Conservation (phyloP, 2,113 vertebrate species). For the Rostratula benghalensis region DNA sequence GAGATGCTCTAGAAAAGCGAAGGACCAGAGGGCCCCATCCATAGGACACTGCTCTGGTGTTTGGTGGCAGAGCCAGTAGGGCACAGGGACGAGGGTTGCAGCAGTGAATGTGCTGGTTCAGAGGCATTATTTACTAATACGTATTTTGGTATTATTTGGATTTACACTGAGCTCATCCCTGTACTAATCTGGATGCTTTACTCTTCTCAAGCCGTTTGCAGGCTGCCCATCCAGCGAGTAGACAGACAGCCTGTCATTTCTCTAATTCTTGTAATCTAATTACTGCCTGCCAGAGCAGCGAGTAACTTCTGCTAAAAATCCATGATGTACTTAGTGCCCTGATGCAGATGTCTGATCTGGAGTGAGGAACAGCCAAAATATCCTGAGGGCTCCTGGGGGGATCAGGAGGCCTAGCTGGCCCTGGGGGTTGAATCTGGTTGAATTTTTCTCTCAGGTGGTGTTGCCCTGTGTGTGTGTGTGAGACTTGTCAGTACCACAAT, state of each 20-base stretch:
- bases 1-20: neutral
- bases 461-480: neutral
- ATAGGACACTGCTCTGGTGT: neutral
- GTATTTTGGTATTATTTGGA: conserved; percentile 32
- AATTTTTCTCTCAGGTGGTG: neutral
- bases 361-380: neutral
- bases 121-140: conserved; percentile 23
- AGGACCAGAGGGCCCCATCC: neutral
- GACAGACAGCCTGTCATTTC: conserved; percentile 38
- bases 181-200: conserved; percentile 31
- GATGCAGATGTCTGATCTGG: neutral
- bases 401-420: neutral
- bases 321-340: neutral
- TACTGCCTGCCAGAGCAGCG: conserved; percentile 25
- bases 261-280: conserved; percentile 37
- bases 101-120: neutral
- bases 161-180: conserved; percentile 47
- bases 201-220: neutral
- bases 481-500: neutral
- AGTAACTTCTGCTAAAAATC: conserved; percentile 28
- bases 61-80: neutral
- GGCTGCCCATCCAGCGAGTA: neutral
- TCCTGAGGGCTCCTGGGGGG: neutral
- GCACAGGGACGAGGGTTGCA: neutral
- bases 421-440: neutral